Base-by-base conservation (phyloP, 2,888 invertebrate species). In the Polyploca ridens region DNA sequence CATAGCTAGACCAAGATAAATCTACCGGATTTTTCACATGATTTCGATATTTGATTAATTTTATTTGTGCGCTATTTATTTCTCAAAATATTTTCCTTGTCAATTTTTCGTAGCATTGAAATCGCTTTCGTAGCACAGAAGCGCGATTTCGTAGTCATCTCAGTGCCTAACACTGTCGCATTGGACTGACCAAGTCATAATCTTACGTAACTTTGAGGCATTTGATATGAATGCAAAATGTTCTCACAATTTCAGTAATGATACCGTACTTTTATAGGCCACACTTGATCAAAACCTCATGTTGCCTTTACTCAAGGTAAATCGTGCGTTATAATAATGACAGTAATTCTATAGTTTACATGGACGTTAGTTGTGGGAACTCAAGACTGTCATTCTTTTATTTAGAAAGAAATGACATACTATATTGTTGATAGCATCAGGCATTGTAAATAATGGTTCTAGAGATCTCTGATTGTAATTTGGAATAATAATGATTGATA, bases 291-390 rank as follows among this genome's bases (percentile, higher is more conserved):
- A 10, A 41, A 41, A 61, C 4, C 11, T 41, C 19, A 19, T 16
- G 13, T 27, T 27, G 7, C 8, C 16, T 10, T 2, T 58, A 33
- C 33, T 35, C n/a, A 33, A 33, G 33, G 33, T 58, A 58, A 54
- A n/a, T 58, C 35, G 14, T 58, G 19, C 14, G 58, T 58, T 33
- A 19, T n/a, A 19, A 41, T 61, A 61, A 61, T 61, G 19, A 61
- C 61, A 27, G 41, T n/a, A 41, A 60, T 60, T 60, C 60, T 38
- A 35, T 60, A 60, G 38, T 19, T 38, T 41, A 60, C 60, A 38
- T 16, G 38, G 11, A 61, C 8, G 60, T 60, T 41, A n/a, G n/a
- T 19, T 27, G 61, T 61, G 61, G 41, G 61, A 61, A 61, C 13
- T 13, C 1, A 19, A 61, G 61, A 41, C 10, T 38, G 33, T 60